Conservation (phyloP, 1,140 invertebrate species). For the Tetragnatha versicolor region DNA sequence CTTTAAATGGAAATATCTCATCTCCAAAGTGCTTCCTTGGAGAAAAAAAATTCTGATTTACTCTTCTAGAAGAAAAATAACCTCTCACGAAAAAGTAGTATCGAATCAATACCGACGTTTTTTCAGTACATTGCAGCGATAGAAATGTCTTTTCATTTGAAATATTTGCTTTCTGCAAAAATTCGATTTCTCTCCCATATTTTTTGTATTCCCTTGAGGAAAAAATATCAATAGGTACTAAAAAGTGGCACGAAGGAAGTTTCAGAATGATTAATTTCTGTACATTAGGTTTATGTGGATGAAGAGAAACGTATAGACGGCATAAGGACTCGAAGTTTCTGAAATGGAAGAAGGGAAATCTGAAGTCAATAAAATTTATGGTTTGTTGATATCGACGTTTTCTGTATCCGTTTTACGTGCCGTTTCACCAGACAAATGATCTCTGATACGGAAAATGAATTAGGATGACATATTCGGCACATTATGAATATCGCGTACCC, state of each 20-base stretch:
- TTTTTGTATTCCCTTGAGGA: background rate
- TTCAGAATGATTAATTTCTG: constrained; percentile 12
- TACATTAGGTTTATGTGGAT: background rate
- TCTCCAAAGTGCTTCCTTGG: too few relatives aligned
- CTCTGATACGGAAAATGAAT: background rate
- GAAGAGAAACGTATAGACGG: background rate
- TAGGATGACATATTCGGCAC: background rate
- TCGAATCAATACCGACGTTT: constrained; percentile 8
- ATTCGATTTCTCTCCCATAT: background rate
- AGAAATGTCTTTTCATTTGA: constrained; percentile 18
- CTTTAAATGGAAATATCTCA: too few relatives aligned
- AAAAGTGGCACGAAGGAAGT: background rate
- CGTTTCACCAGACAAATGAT: background rate
- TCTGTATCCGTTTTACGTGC: constrained; percentile 3
- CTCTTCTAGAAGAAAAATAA: too few relatives aligned
- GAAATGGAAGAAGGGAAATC: background rate
- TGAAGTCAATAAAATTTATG: constrained; percentile 1
- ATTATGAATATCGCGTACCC: too few relatives aligned
- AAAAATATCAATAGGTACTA: background rate
- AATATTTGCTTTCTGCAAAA: constrained; percentile 16
- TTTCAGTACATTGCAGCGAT: background rate
- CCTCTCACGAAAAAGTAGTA: background rate
- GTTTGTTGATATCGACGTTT: constrained; percentile 8
- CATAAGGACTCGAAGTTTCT: background rate
- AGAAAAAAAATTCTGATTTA: too few relatives aligned